Evolutionary conservation across 2,888 invertebrate genomes (phyloP), one percentile per base, ranked within the genome.

Genomic region (Caenorhabditis sp.): DNA sequence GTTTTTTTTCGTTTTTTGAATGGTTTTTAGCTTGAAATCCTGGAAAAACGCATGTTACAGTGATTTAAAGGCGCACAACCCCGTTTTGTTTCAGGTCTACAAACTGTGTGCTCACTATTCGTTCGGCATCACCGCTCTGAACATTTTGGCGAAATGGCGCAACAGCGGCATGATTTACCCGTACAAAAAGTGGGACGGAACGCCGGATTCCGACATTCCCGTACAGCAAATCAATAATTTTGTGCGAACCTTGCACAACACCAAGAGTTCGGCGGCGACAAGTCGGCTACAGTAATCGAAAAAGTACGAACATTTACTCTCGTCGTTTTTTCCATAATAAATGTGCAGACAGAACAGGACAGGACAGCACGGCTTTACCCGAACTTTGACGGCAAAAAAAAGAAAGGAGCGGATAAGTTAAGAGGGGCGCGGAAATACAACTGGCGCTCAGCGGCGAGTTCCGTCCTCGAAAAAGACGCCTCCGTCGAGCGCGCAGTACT

Each of bases 401-500:
- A 63, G 13, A 37, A 9, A 22, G 15, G 52, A 50, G 35, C 8
- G 45, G 26, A 59, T 45, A 35, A 59, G 32, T 24, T 45, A 59
- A n/a, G 20, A 0, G 30, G 30, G 30, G 2, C n/a, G n/a, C n/a
- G n/a, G n/a, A n/a, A n/a, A n/a, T n/a, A n/a, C n/a, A n/a, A n/a
- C n/a, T n/a, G 22, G 39, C 7, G 39, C 52, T 70, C 80, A 83
- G 41, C 83, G 80, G 8, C 83, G 73, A 22, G 86, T 86, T 46
- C 86, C 86, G 76, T 86, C 86, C 75, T 86, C 86, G 81, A 86
- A 86, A 85, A 86, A 86, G 59, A 86, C 82, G 22, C 86, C 86
- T 41, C 86, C 86, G 78, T 86, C 86, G 48, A 86, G 65, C 27
- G 86, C 83, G 63, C 86, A 86, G 65, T 86, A 86, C 63, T 85